A percentile compares a stretch with the other conserved stretches of the same genome.
These are phyloP conservation scores for Sycophila texana DNA, from an alignment of 2,888 invertebrate genomes.

Conservation along the genomic window DNA sequence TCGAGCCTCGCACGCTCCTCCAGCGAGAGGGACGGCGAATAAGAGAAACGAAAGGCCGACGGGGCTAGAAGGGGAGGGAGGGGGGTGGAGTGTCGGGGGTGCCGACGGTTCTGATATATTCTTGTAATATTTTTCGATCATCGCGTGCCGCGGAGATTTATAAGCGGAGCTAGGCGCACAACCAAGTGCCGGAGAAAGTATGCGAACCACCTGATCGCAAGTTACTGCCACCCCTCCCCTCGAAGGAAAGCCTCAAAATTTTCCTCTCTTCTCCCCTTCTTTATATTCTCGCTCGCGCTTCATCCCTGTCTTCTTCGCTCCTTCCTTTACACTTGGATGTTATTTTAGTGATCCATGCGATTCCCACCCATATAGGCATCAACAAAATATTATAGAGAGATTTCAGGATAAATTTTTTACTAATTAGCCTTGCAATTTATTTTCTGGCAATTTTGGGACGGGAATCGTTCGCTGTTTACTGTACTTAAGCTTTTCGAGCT, in stretches of 20 bases:
- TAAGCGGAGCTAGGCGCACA: conserved; percentile 63
- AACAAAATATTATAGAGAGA: neutral
- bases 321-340: conserved; percentile 17
- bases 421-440: conserved; percentile 33
- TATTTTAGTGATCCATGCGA: conserved; percentile 25
- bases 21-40: conserved; percentile 46
- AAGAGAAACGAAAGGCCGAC: conserved; percentile 51
- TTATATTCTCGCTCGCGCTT: neutral
- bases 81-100: conserved; percentile 61
- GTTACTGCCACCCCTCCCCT: conserved; percentile 64
- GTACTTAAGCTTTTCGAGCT: conserved; percentile 62
- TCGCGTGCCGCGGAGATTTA: conserved; percentile 75
- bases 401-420: too few species aligned
- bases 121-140: conserved; percentile 76
- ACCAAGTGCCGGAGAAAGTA: conserved; percentile 55
- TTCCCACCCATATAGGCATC: neutral
- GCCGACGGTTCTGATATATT: conserved; percentile 75
- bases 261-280: conserved; percentile 35
- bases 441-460: conserved; percentile 1
- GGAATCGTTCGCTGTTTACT: conserved; percentile 60
- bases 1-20: conserved; percentile 48
- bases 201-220: conserved; percentile 73
- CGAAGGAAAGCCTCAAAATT: conserved; percentile 47
- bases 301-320: conserved; percentile 1
- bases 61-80: conserved; percentile 39